These are phyloP conservation scores for Ferrisia virgata DNA, from an alignment of 2,888 invertebrate genomes.

Conservation along the genomic window DNA sequence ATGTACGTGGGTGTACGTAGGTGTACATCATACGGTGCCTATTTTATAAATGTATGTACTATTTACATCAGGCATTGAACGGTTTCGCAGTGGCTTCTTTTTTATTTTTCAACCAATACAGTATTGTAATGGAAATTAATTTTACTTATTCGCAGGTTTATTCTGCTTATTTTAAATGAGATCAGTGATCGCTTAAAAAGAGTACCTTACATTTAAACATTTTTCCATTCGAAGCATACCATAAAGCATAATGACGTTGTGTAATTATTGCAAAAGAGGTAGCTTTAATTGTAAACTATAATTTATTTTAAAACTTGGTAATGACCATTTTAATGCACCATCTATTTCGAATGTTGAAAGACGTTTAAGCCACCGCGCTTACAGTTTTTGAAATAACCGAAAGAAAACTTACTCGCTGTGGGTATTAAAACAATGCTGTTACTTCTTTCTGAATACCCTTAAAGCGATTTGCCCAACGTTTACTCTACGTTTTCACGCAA, in stretches of 20 bases:
- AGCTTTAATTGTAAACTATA: neutral
- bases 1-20: too few relatives aligned
- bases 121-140: too few relatives aligned
- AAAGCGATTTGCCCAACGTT: neutral
- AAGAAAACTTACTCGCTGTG: slow-evolving; percentile 11
- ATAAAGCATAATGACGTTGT: neutral
- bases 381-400: neutral
- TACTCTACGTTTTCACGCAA: neutral
- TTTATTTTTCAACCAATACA: too few relatives aligned
- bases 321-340: slow-evolving; percentile 23
- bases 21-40: too few relatives aligned
- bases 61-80: too few relatives aligned
- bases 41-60: too few relatives aligned
- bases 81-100: too few relatives aligned
- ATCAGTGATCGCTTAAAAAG: neutral
- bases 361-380: slow-evolving; percentile 18
- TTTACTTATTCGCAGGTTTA: too few relatives aligned
- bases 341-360: slow-evolving; percentile 21
- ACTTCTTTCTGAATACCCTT: neutral
- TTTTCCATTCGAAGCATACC: neutral
- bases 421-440: slow-evolving; percentile 17
- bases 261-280: slow-evolving; percentile 12
- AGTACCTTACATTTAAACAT: neutral
- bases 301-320: slow-evolving; percentile 1
- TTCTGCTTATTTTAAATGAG: too few relatives aligned